Conservation (phyloP, 2,797 vertebrate genomes). For the Poeciliopsis turneri region DNA sequence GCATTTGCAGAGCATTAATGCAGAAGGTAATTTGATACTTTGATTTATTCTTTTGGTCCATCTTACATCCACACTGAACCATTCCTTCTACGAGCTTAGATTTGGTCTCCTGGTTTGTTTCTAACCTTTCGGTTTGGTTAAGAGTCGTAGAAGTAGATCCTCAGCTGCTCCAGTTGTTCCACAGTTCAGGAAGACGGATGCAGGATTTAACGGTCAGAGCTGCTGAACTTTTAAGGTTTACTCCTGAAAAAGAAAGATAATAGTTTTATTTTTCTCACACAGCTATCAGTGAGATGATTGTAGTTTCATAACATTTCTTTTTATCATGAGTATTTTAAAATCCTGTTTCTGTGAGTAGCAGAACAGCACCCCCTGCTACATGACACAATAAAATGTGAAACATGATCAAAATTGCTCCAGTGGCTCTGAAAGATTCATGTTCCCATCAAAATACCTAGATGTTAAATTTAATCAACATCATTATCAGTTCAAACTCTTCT, state of each 20-base stretch:
- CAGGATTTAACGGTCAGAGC: neutral
- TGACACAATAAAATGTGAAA: too few species aligned
- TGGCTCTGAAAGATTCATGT: too few species aligned
- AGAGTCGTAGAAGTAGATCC: neutral
- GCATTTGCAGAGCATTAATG: too few species aligned
- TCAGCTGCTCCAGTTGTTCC: neutral
- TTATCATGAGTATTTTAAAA: neutral
- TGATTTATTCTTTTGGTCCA: too few species aligned
- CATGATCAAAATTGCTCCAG: too few species aligned
- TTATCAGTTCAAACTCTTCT: too few species aligned
- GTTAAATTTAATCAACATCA: too few species aligned
- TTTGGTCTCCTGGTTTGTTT: neutral
- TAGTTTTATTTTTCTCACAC: neutral
- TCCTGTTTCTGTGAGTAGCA: too few species aligned
- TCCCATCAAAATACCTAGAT: too few species aligned
- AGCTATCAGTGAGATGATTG: neutral
- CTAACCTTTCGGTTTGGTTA: slow-evolving; percentile 38
- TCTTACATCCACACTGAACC: neutral
- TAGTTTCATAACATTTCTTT: neutral
- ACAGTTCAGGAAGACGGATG: neutral
- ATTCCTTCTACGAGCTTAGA: neutral
- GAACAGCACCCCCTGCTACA: too few species aligned
- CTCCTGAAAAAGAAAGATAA: slow-evolving; percentile 11
- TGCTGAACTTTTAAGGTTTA: neutral
- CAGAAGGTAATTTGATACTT: too few species aligned